Conservation (phyloP, 2,113 vertebrate genomes). For the Gila orcuttii region DNA sequence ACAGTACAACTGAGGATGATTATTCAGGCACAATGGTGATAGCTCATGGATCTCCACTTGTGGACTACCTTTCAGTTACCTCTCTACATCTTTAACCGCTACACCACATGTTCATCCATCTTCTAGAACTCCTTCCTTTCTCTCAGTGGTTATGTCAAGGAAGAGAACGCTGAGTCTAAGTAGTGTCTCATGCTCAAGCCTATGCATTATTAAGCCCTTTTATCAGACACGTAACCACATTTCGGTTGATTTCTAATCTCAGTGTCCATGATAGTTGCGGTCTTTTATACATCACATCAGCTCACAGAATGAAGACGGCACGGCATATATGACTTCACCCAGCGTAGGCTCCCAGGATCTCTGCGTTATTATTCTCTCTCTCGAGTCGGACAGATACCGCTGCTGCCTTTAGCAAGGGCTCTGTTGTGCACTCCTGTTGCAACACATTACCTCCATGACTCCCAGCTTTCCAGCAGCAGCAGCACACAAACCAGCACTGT, state of each 20-base stretch:
- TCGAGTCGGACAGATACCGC: constrained; percentile 3
- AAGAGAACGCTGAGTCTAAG: background rate
- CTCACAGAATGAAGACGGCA: background rate
- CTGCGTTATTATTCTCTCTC: constrained; percentile 27
- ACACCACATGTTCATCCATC: background rate
- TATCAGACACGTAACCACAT: constrained; percentile 15
- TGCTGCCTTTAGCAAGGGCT: constrained; percentile 19
- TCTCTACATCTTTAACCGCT: background rate
- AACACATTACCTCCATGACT: constrained; percentile 28
- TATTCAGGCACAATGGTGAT: background rate
- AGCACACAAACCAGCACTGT: constrained; percentile 33
- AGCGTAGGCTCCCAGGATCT: constrained; percentile 29
- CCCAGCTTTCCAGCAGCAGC: constrained; percentile 11
- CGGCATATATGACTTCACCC: background rate
- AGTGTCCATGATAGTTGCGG: background rate
- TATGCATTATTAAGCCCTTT: constrained; percentile 13
- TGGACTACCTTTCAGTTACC: background rate
- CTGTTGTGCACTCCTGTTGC: constrained; percentile 21
- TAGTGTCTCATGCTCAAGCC: background rate
- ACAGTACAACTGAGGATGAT: background rate
- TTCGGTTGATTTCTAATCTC: background rate
- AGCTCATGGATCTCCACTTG: background rate
- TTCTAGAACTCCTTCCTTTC: background rate
- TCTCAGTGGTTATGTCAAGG: background rate
- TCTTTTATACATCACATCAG: background rate